Percentiles rank a stretch among this genome's conserved stretches.
Conservation (phyloP, 2,113 vertebrate genomes). For the Panurus biarmicus region DNA sequence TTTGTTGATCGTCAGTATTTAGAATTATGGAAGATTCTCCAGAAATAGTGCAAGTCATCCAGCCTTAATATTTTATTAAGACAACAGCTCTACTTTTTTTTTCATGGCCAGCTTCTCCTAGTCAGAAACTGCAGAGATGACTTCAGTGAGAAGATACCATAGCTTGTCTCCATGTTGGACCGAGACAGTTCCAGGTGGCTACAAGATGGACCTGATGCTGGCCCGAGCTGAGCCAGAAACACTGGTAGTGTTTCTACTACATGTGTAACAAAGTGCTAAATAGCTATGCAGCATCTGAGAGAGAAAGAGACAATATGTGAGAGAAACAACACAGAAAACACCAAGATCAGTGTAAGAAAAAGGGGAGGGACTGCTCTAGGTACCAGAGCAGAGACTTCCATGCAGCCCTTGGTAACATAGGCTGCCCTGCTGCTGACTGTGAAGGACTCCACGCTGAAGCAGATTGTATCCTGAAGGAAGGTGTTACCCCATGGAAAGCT, state of each 20-base stretch:
- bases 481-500: background rate
- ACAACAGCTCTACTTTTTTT: background rate
- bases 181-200: background rate
- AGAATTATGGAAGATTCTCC: background rate
- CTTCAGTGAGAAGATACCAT: background rate
- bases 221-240: background rate
- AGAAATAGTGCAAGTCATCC: background rate
- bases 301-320: background rate
- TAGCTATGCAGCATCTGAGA: background rate
- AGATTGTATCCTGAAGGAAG: background rate
- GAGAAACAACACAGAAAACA: background rate
- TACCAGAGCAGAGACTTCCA: background rate
- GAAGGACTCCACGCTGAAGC: fast-evolving
- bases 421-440: background rate
- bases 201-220: background rate
- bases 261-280: background rate
- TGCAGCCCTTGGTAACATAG: background rate
- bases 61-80: background rate
- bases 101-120: background rate
- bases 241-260: background rate
- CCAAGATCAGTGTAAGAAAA: background rate
- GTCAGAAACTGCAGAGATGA: background rate
- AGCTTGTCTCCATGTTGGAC: background rate
- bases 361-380: background rate
- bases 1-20: background rate